Base-by-base conservation (phyloP, 2,888 invertebrate genomes). In the Machimus rusticus region DNA sequence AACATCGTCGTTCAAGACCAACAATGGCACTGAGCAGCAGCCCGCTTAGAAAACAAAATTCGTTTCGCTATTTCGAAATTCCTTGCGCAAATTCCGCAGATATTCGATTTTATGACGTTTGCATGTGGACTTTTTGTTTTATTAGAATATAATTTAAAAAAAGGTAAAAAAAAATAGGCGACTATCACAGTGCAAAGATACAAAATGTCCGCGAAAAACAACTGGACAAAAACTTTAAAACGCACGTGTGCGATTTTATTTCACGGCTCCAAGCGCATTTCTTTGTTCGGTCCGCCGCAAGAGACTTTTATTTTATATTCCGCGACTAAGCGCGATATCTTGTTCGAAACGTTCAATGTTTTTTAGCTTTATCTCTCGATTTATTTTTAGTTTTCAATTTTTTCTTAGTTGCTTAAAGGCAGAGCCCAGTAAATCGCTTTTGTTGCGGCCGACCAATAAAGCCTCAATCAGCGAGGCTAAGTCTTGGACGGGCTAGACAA, bases 171-270 rank as follows among this genome's bases (percentile, higher is more conserved):
- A 19, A 66, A 66, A 66, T 66, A 23, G 28, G 66, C 66, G 23
- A 19, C 66, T 57, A 8, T 57, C 66, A 19, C n/a, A 51, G 51
- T 51, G 23, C 79, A 39, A 79, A 39, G 46, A 46, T 16, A 46
- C 28, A 28, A 46, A 46, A 79, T 46, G 79, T 46, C 23, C 23
- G 39, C 23, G 23, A 28, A 55, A 31, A 28, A 46, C 28, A 23
- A 28, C 79, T 79, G 79, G 79, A 39, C 82, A 66, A 57, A 84
- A 84, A 66, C 82, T n/a, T 28, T 23, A 14, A 12, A 66, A 84
- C 85, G 66, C 85, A 85, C 85, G 85, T 85, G 85, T 85, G 39
- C 74, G n/a, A 19, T 16, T 37, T 37, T 43, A 57, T 74, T 74
- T 74, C 34, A 82, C 55, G 37, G 57, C 39, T 84, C 37, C 37